phyloP scores from a whole-genome alignment of 2,113 vertebrate genomes.

The Origma solitaria region DNA sequence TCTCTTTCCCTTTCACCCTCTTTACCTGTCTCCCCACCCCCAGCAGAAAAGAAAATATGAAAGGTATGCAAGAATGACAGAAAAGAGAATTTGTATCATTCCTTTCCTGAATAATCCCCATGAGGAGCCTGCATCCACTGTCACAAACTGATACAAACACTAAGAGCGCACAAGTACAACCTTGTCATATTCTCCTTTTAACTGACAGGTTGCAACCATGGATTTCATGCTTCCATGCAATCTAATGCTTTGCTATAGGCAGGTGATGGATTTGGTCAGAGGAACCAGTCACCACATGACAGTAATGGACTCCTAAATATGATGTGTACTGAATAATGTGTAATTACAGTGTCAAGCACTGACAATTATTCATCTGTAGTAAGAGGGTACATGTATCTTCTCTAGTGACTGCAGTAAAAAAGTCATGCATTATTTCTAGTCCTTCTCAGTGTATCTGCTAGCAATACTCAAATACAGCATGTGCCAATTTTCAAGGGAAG shows the following conservation, averaged over 20 bases:
- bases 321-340: not conserved
- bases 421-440: not conserved
- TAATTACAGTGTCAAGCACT: not conserved
- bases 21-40: not conserved
- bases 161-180: not conserved
- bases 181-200: fast-evolving
- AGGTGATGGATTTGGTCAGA: not conserved
- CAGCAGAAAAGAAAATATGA: not conserved
- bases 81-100: not conserved
- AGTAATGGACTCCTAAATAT: not conserved
- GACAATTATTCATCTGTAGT: not conserved
- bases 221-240: not conserved
- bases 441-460: not conserved
- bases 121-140: not conserved
- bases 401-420: not conserved
- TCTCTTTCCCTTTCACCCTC: not conserved
- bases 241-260: not conserved
- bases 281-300: not conserved
- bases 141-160: not conserved
- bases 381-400: not conserved
- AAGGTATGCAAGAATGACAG: not conserved
- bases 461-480: not conserved
- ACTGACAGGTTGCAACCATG: not conserved
- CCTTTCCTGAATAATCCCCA: not conserved
- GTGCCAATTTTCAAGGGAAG: not conserved